A percentile compares a stretch with the other conserved stretches of the same genome.
Conservation (phyloP, 2,797 vertebrate species). For the Enteromius thamalakanensis region DNA sequence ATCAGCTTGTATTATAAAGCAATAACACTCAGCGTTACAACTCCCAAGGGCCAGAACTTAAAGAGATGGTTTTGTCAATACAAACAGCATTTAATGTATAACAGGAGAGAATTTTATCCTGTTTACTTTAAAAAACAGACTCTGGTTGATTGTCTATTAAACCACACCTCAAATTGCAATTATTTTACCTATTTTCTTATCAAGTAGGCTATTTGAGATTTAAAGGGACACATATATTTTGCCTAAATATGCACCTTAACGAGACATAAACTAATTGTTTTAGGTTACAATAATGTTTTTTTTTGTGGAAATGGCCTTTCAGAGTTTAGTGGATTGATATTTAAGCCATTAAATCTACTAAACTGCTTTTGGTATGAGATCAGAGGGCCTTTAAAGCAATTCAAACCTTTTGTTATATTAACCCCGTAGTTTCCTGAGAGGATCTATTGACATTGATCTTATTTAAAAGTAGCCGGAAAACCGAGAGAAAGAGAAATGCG, state of each 20-base stretch:
- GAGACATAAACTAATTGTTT: background rate
- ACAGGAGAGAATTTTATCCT: background rate
- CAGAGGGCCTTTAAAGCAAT: background rate
- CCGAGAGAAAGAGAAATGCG: slow-evolving; percentile 68
- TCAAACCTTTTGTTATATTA: slow-evolving; percentile 21
- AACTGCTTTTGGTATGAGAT: slow-evolving; percentile 21
- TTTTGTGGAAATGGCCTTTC: background rate
- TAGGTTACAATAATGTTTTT: background rate
- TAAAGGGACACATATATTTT: slow-evolving; percentile 7
- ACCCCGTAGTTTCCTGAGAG: slow-evolving; percentile 28
- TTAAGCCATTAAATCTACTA: slow-evolving; percentile 19
- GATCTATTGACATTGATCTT: slow-evolving; percentile 13
- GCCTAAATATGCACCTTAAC: background rate
- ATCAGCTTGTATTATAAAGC: slow-evolving; percentile 30
- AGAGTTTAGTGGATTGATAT: slow-evolving; percentile 21
- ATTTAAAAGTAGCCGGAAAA: slow-evolving; percentile 24
- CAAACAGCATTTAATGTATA: slow-evolving; percentile 5
- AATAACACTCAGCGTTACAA: slow-evolving; percentile 27
- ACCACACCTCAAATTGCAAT: background rate
- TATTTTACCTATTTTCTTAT: slow-evolving; percentile 8
- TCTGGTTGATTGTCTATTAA: slow-evolving; percentile 13
- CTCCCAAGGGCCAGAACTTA: background rate
- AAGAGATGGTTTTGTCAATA: slow-evolving; percentile 15
- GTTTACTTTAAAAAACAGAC: slow-evolving; percentile 9
- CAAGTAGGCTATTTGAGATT: background rate